These are phyloP conservation scores for Microchrysa polita DNA, from an alignment of 2,888 invertebrate genomes.

Conservation along the genomic window DNA sequence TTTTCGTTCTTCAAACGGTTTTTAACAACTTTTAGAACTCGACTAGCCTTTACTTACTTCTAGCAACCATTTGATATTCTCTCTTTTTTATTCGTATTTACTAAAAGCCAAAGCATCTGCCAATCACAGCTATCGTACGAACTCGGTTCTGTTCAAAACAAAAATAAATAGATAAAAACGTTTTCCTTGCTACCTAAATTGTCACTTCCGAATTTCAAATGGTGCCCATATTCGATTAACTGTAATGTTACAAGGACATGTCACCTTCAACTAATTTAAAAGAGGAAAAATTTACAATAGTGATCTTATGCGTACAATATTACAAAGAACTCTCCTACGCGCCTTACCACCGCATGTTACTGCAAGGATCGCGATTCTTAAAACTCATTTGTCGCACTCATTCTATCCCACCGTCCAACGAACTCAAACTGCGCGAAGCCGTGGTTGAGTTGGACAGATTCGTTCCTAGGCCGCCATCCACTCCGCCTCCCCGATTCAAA, in stretches of 20 bases:
- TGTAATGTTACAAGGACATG: conserved; percentile 16
- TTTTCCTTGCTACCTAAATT: conserved; percentile 30
- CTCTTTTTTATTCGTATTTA: neutral
- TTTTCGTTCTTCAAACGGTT: neutral
- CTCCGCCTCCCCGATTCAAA: conserved; percentile 54
- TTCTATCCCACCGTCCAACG: conserved; percentile 59
- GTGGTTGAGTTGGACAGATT: conserved; percentile 61
- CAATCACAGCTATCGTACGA: neutral
- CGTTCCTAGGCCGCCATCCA: conserved; percentile 51
- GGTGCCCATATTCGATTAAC: neutral
- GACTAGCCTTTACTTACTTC: neutral
- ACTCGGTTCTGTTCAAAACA: neutral
- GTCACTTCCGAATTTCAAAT: conserved; percentile 29
- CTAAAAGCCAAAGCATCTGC: neutral
- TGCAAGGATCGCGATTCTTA: neutral
- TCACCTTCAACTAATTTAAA: neutral
- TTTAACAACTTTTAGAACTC: neutral
- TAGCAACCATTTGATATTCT: neutral
- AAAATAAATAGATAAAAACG: neutral
- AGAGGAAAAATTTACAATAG: conserved; percentile 24
- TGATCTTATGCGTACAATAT: neutral
- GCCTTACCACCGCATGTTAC: neutral
- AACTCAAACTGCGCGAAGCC: conserved; percentile 61
- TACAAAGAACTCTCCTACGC: conserved; percentile 1
- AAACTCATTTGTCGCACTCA: conserved; percentile 13